phyloP scores from a whole-genome alignment of 2,888 invertebrate genomes.

The Neria commutata region DNA sequence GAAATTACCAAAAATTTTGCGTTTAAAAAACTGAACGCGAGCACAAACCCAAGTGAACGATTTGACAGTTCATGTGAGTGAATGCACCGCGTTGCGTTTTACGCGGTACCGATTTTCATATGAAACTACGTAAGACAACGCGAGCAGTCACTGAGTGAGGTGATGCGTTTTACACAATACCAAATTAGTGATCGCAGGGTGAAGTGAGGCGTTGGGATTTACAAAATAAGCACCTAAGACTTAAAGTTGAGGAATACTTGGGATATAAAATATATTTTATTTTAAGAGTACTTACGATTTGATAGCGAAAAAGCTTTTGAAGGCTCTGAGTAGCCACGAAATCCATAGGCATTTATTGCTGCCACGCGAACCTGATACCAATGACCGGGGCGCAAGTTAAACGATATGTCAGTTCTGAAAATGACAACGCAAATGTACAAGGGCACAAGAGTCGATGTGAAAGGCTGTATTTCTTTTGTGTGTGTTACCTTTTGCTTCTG shows the following conservation, averaged over 20 bases:
- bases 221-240: too few species aligned
- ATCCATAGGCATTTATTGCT: constrained; percentile 74
- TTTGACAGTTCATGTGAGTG: too few species aligned
- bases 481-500: constrained; percentile 40
- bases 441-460: neutral
- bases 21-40: too few species aligned
- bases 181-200: too few species aligned
- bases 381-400: constrained; percentile 67
- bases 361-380: constrained; percentile 84
- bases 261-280: neutral
- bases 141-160: too few species aligned
- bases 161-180: too few species aligned
- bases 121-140: too few species aligned
- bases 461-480: constrained; percentile 5
- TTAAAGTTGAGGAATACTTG: neutral
- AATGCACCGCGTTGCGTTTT: too few species aligned
- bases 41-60: too few species aligned
- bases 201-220: too few species aligned
- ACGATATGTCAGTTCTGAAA: constrained; percentile 53
- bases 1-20: too few species aligned
- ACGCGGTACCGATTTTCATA: too few species aligned
- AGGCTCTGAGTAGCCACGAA: constrained; percentile 72
- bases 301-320: constrained; percentile 66
- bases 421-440: neutral
- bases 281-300: constrained; percentile 48